Base-by-base conservation (phyloP, 2,797 vertebrate genomes). In the Spinus olivaceus region DNA sequence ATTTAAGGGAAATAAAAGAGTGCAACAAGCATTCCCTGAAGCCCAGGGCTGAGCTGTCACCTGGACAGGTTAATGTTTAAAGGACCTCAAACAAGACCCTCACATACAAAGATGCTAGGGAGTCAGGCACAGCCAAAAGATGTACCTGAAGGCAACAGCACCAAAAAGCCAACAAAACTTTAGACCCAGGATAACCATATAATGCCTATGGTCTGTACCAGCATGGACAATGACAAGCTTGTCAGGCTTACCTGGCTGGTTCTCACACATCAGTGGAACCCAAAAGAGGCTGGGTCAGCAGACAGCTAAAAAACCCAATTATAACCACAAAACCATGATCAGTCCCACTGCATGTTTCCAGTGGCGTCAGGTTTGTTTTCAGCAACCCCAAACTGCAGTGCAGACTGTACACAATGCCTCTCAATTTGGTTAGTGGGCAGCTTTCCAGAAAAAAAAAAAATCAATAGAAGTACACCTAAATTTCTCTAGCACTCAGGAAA, bases 391-490 rank as follows among this genome's bases (percentile, higher is more conserved):
- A 85, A 59, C 92, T 86, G 91, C 94, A 81, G 69, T 15, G 0
- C 74, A 78, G 79, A 59, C 21, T 2, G 2, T 30, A 88, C 50
- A 33, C 51, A 42, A 39, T 1, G 24, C 60, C 44, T 85, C 92
- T 83, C 63, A 18, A 35, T 88, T 81, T 24, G 50, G 42, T 44
- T 23, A 82, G 65, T 6, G 54, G 94, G 92, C 65, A 92, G 81
- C 87, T 95, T 63, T 81, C 86, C 89, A 92, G 24, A 59, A 90
- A 60, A 76, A 89, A 89, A n/a, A 42, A 37, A 94, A 96, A 94
- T 96, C 92, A 32, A 96, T 76, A 42, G 9, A 74, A 88, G 90
- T 63, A 88, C 80, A 94, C 94, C 93, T 94, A 47, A 88, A 94
- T 84, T 79, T 80, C 73, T 94, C 83, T 79, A 72, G 92, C 85